phyloP scores from a whole-genome alignment of 2,888 invertebrate species.

The Noctua comes region DNA sequence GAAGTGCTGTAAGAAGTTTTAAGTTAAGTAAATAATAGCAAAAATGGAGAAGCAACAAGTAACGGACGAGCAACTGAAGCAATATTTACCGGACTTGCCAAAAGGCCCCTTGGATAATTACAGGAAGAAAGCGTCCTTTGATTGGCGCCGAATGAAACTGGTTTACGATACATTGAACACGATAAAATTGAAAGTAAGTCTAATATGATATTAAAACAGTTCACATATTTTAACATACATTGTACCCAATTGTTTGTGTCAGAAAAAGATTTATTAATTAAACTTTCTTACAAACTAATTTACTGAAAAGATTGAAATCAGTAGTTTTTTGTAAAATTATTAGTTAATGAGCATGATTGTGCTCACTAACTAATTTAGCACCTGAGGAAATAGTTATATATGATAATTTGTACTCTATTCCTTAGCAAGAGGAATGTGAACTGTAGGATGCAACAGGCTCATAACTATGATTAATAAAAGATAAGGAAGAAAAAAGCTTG shows the following conservation, averaged over 20 bases:
- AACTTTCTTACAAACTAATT: too few relatives aligned
- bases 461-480: not conserved
- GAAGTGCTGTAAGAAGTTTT: slow-evolving; percentile 14
- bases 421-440: not conserved
- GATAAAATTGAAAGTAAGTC: slow-evolving; percentile 83
- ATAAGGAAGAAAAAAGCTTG: not conserved
- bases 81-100: slow-evolving; percentile 90
- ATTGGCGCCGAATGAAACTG: slow-evolving; percentile 91
- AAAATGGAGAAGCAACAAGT: slow-evolving; percentile 67
- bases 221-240: not conserved
- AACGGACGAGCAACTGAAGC: slow-evolving; percentile 78
- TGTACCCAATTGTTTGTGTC: not conserved
- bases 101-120: slow-evolving; percentile 92
- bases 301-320: too few relatives aligned
- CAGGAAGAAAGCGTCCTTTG: slow-evolving; percentile 92
- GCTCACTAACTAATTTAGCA: not conserved
- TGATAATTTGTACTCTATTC: not conserved
- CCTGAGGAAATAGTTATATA: not conserved
- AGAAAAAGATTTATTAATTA: too few relatives aligned
- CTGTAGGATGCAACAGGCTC: not conserved
- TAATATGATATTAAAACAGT: not conserved
- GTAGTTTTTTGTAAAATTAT: not conserved
- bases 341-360: not conserved
- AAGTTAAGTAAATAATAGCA: not conserved
- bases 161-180: slow-evolving; percentile 80